Percentiles rank a stretch among this genome's conserved stretches.
Evolutionary conservation across 2,888 invertebrate species (phyloP).

Genomic region (Eutolmus rufibarbis): DNA sequence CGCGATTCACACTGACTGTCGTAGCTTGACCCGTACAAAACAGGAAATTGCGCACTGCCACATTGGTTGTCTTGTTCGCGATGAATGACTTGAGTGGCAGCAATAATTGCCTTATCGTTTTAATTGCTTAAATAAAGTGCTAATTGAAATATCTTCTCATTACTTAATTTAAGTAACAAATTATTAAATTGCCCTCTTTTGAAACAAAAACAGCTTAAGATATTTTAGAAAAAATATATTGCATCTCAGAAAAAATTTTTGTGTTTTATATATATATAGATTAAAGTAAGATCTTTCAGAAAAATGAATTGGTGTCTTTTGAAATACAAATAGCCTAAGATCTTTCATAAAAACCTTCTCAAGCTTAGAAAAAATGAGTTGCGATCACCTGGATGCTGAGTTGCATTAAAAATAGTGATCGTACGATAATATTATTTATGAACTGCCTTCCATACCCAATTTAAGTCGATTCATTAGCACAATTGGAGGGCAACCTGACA

Average conservation of each 20-base stretch:
- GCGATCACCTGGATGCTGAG: background rate
- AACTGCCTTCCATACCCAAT: conserved; percentile 9
- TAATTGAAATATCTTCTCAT: background rate
- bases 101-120: background rate
- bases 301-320: background rate
- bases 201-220: background rate
- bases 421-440: conserved; percentile 3
- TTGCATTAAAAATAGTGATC: background rate
- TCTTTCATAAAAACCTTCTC: background rate
- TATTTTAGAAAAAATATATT: background rate
- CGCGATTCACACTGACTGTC: background rate
- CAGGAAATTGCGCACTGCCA: background rate
- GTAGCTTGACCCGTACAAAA: background rate
- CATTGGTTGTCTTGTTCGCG: background rate
- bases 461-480: background rate
- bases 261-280: too few relatives aligned
- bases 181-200: background rate
- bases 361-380: background rate
- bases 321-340: background rate
- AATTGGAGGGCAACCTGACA: conserved; percentile 37
- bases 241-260: background rate
- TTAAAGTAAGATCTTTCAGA: too few relatives aligned
- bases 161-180: background rate
- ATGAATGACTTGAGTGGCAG: background rate
- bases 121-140: background rate